A percentile compares a stretch with the other conserved stretches of the same genome.
phyloP scores from a whole-genome alignment of 2,797 vertebrate species.

The Margarornis squamiger region DNA sequence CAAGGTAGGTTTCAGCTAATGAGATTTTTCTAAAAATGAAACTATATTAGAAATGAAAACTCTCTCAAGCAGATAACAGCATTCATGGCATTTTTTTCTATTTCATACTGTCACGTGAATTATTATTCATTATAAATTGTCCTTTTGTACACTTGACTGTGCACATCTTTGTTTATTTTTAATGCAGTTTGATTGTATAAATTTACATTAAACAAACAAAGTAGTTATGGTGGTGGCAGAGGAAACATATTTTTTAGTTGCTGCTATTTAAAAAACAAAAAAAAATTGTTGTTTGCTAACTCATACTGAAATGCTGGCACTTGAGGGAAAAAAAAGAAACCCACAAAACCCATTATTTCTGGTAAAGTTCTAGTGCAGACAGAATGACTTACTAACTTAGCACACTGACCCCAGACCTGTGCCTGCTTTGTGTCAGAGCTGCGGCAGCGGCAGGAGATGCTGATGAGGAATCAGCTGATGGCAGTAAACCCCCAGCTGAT shows the following conservation, averaged over 20 bases:
- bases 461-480: conserved; percentile 91
- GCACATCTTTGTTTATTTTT: not conserved
- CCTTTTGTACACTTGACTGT: not conserved
- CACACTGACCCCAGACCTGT: not conserved
- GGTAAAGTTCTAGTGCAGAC: not conserved
- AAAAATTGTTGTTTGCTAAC: not conserved
- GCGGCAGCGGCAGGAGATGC: conserved; percentile 87
- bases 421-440: conserved; percentile 80
- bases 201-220: not conserved
- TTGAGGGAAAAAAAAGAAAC: not conserved
- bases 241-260: not conserved
- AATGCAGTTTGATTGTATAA: not conserved
- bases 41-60: not conserved
- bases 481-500: conserved; percentile 88
- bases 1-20: not conserved
- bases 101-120: not conserved
- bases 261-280: not conserved
- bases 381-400: not conserved
- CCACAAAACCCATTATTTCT: not conserved
- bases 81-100: not conserved
- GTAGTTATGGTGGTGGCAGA: not conserved
- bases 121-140: not conserved
- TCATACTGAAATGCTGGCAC: not conserved
- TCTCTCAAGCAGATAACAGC: not conserved
- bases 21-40: not conserved